phyloP scores from a whole-genome alignment of 2,113 vertebrate species.

The Rhineura floridana region DNA sequence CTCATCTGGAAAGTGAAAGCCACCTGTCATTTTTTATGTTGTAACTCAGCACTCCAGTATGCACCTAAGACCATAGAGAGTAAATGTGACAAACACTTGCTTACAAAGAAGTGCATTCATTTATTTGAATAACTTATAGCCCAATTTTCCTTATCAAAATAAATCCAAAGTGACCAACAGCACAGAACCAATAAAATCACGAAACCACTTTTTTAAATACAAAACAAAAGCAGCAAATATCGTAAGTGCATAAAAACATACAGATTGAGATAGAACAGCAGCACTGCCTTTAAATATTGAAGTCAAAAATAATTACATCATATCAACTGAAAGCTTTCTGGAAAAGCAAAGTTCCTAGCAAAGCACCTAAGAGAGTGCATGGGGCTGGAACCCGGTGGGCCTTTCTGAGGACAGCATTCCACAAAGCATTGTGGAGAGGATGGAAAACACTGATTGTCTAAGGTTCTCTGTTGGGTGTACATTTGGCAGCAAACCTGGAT shows the following conservation, averaged over 20 bases:
- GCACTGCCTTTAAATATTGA: background rate
- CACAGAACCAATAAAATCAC: background rate
- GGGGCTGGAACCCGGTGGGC: background rate
- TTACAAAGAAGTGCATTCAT: too few species aligned
- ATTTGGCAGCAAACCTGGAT: background rate
- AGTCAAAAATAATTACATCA: background rate
- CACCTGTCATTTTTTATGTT: background rate
- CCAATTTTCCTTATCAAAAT: background rate
- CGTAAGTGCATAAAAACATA: background rate
- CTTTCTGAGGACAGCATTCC: background rate
- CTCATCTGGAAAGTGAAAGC: background rate
- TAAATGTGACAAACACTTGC: background rate
- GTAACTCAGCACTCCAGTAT: background rate
- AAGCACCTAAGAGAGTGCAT: background rate
- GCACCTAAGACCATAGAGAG: background rate
- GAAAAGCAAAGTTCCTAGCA: background rate
- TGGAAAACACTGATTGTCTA: background rate
- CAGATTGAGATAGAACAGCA: too few species aligned
- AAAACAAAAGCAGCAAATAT: background rate
- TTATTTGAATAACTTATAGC: background rate
- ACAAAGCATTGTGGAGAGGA: background rate
- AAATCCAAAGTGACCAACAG: background rate
- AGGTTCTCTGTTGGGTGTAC: background rate
- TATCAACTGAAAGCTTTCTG: background rate
- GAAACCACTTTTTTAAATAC: background rate